phyloP scores from a whole-genome alignment of 64 coral and sea anemone species.

The Dendrophyllia cribrosa region DNA sequence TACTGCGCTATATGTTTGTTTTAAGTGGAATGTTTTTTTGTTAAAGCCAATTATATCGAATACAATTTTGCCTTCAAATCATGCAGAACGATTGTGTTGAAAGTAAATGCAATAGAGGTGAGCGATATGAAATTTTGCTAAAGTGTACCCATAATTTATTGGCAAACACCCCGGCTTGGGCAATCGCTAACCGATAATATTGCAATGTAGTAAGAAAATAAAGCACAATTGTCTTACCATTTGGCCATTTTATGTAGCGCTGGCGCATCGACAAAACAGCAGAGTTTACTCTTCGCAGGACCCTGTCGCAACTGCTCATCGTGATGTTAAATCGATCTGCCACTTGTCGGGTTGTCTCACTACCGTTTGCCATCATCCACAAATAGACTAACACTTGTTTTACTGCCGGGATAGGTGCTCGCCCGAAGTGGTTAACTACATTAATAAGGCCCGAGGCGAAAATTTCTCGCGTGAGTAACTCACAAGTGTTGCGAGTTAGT shows the following conservation, averaged over 20 bases:
- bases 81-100: too few species aligned
- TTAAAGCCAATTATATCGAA: too few species aligned
- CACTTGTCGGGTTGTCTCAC: background rate
- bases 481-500: constrained; percentile 30
- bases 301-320: background rate
- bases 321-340: background rate
- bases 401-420: background rate
- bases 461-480: constrained; percentile 51
- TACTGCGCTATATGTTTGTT: too few species aligned
- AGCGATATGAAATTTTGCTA: too few species aligned
- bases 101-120: too few species aligned
- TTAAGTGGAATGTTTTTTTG: too few species aligned
- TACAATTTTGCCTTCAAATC: too few species aligned
- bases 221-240: too few species aligned
- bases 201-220: too few species aligned
- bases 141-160: too few species aligned
- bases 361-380: background rate
- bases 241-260: constrained; percentile 18
- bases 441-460: background rate
- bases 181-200: too few species aligned
- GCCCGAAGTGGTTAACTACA: constrained; percentile 23
- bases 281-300: background rate
- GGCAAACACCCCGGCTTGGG: too few species aligned
- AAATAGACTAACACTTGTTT: background rate
- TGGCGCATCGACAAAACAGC: background rate